Percentiles rank a stretch among this genome's conserved stretches.
Evolutionary conservation across 1,140 invertebrate species (phyloP).

Genomic region (Drosophila eugracilis): DNA sequence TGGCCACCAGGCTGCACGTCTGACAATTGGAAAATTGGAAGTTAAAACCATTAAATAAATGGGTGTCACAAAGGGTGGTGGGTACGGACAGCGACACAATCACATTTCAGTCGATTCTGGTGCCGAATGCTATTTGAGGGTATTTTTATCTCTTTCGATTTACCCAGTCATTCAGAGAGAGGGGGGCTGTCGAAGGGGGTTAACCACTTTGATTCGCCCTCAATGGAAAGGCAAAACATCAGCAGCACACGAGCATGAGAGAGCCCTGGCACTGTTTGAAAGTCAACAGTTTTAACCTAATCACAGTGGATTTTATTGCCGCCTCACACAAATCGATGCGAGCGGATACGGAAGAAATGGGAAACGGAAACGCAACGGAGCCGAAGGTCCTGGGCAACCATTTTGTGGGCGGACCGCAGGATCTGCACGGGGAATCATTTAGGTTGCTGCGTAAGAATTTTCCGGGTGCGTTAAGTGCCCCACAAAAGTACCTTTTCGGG

Average conservation of each 20-base stretch:
- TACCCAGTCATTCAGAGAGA: slow-evolving; percentile 77
- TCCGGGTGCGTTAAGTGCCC: slow-evolving; percentile 74
- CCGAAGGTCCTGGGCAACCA: slow-evolving; percentile 46
- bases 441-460: slow-evolving; percentile 80
- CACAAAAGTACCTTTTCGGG: slow-evolving; percentile 32
- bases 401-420: slow-evolving; percentile 54
- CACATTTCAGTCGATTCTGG: slow-evolving; percentile 52
- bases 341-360: slow-evolving; percentile 25
- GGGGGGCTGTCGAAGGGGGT: slow-evolving; percentile 25
- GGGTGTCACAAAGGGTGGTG: slow-evolving; percentile 63
- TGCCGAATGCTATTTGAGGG: slow-evolving; percentile 48
- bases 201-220: slow-evolving; percentile 49
- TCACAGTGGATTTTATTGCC: slow-evolving; percentile 80
- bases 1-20: slow-evolving; percentile 67
- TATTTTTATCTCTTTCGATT: slow-evolving; percentile 81
- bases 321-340: slow-evolving; percentile 71
- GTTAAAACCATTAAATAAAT: slow-evolving; percentile 83
- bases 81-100: slow-evolving; percentile 24
- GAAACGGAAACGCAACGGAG: slow-evolving; percentile 39
- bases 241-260: slow-evolving; percentile 31
- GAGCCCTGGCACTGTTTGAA: slow-evolving; percentile 69
- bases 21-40: slow-evolving; percentile 83
- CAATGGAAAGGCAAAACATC: slow-evolving; percentile 47
- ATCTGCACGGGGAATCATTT: slow-evolving; percentile 61
- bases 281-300: slow-evolving; percentile 82